These are phyloP conservation scores for Pao palembangensis DNA, from an alignment of 2,113 vertebrate genomes.

Conservation along the genomic window DNA sequence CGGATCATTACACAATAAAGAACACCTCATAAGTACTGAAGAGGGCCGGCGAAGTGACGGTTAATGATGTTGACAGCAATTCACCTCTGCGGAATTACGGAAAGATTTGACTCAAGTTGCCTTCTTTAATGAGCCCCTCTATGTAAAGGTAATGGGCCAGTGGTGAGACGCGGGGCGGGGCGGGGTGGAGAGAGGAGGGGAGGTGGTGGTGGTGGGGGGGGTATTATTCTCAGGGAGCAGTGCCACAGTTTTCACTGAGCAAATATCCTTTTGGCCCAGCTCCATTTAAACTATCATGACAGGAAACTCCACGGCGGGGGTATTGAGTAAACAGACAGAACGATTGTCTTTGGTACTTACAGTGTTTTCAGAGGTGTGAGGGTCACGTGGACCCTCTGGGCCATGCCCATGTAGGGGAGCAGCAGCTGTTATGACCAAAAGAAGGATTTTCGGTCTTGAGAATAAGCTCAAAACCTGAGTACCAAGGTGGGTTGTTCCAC, in stretches of 20 bases:
- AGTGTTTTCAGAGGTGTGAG: too few species aligned
- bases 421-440: too few species aligned
- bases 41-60: constrained; percentile 78
- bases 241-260: constrained; percentile 41
- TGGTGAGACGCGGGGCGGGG: constrained; percentile 46
- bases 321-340: constrained; percentile 8
- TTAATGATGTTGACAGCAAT: constrained; percentile 85
- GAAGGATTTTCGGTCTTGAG: too few species aligned
- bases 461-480: too few species aligned
- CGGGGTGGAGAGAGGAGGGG: constrained; percentile 29
- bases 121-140: constrained; percentile 79
- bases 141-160: constrained; percentile 83
- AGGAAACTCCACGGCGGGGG: constrained; percentile 6
- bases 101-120: constrained; percentile 82
- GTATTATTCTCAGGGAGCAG: constrained; percentile 19
- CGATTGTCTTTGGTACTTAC: too few species aligned
- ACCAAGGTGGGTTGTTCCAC: too few species aligned
- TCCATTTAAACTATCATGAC: constrained; percentile 48
- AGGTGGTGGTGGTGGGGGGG: constrained; percentile 18
- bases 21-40: constrained; percentile 79
- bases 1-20: constrained; percentile 85
- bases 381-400: too few species aligned
- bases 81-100: constrained; percentile 80
- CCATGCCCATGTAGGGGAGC: too few species aligned
- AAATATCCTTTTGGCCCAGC: constrained; percentile 39